A percentile compares a stretch with the other conserved stretches of the same genome.
phyloP scores from a whole-genome alignment of 2,888 invertebrate species.

The Microplitis manilae region DNA sequence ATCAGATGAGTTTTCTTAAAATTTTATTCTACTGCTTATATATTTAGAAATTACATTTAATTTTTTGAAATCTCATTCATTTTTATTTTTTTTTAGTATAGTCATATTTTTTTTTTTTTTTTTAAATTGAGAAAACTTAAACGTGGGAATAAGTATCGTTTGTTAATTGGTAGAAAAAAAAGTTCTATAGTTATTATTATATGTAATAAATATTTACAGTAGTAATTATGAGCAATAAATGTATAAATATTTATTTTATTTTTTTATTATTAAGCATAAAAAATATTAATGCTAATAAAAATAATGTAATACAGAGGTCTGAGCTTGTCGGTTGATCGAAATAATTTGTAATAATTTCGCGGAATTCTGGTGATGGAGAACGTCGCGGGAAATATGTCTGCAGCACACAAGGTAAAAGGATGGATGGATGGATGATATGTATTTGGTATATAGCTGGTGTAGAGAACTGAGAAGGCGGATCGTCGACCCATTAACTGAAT shows the following conservation, averaged over 20 bases:
- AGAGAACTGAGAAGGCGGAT: slow-evolving; percentile 6
- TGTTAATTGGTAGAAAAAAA: neutral
- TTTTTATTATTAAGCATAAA: neutral
- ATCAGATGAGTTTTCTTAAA: too few relatives aligned
- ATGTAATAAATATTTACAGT: neutral
- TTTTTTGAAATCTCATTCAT: too few relatives aligned
- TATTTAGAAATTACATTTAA: too few relatives aligned
- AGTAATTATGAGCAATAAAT: neutral
- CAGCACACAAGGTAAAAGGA: too few relatives aligned
- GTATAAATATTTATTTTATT: neutral
- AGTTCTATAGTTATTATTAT: neutral
- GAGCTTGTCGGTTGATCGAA: slow-evolving; percentile 6
- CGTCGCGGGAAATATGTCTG: slow-evolving; percentile 19
- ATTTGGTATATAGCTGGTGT: neutral
- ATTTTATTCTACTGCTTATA: too few relatives aligned
- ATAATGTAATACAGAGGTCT: too few relatives aligned
- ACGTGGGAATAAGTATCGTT: neutral
- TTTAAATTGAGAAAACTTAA: neutral
- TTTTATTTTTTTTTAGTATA: neutral
- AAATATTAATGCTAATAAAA: too few relatives aligned
- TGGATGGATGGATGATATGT: too few relatives aligned
- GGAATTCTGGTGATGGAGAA: slow-evolving; percentile 31
- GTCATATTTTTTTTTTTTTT: slow-evolving; percentile 5
- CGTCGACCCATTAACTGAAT: slow-evolving; percentile 54
- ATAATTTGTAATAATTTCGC: slow-evolving; percentile 42